Conservation (phyloP, 2,888 invertebrate species). For the Drosophila demipolita region DNA sequence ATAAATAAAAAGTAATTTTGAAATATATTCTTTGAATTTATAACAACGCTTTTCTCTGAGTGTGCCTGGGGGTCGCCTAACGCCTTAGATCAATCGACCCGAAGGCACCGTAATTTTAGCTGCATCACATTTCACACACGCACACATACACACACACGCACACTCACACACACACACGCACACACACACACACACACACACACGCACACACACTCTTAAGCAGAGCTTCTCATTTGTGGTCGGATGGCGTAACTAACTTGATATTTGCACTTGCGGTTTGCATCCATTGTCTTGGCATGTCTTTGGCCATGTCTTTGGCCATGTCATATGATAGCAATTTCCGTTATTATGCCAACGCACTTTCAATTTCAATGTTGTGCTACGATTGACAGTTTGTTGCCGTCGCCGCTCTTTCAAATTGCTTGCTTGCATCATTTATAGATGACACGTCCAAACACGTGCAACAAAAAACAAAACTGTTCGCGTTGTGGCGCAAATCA, state of each 20-base stretch:
- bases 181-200: conserved; percentile 10
- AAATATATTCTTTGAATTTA: neutral
- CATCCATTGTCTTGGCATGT: conserved; percentile 28
- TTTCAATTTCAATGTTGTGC: conserved; percentile 56
- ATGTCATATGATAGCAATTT: conserved; percentile 58
- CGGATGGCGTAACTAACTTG: conserved; percentile 26
- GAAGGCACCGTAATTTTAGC: conserved; percentile 27
- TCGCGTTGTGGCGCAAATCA: conserved; percentile 42
- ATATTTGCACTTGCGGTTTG: conserved; percentile 47
- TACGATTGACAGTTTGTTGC: conserved; percentile 23
- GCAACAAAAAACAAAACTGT: conserved; percentile 8
- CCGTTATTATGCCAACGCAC: conserved; percentile 51
- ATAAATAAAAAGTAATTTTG: neutral
- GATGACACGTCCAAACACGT: conserved; percentile 6
- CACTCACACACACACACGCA: conserved; percentile 9
- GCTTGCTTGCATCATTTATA: conserved; percentile 55
- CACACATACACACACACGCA: conserved; percentile 9
- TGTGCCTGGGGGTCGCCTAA: conserved; percentile 6
- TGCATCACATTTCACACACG: conserved; percentile 46
- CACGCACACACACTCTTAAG: neutral
- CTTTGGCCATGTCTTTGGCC: conserved; percentile 34
- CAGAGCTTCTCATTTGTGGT: conserved; percentile 47
- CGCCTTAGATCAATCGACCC: conserved; percentile 28
- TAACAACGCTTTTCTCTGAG: neutral
- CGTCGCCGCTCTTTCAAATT: conserved; percentile 20